Conservation (phyloP, 2,888 invertebrate species). For the Linnaemya tessellans region DNA sequence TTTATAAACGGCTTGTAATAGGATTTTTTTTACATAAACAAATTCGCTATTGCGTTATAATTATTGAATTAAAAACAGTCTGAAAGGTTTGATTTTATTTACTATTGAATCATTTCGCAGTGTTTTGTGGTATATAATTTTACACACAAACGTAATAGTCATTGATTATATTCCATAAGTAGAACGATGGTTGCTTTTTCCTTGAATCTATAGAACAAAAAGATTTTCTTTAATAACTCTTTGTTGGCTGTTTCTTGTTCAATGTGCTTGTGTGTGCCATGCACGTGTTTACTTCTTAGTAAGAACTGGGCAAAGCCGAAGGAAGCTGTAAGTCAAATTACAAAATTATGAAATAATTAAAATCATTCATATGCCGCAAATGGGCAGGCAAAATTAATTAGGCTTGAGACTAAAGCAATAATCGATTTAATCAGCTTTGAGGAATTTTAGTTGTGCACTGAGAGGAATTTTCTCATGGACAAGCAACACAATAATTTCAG, state of each 20-base stretch:
- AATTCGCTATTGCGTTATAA: too few relatives aligned
- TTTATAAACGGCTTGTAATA: too few relatives aligned
- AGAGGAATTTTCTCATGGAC: not conserved
- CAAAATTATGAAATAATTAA: constrained; percentile 3
- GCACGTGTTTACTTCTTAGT: not conserved
- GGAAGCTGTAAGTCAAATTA: not conserved
- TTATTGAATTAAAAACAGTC: too few relatives aligned
- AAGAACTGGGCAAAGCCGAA: not conserved
- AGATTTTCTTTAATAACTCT: constrained; percentile 41
- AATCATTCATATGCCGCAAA: not conserved
- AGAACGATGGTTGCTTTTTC: not conserved
- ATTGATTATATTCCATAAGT: too few relatives aligned
- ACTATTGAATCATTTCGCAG: not conserved
- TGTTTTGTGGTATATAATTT: not conserved
- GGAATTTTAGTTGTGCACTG: not conserved
- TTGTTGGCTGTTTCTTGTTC: constrained; percentile 46
- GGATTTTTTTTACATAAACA: too few relatives aligned
- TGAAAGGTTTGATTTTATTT: too few relatives aligned
- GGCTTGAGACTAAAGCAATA: not conserved
- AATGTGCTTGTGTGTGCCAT: not conserved
- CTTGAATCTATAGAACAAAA: constrained; percentile 7
- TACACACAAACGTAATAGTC: not conserved
- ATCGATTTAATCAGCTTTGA: not conserved
- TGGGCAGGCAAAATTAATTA: not conserved
- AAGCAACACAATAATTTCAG: too few relatives aligned